Percentiles rank a stretch among this genome's conserved stretches.
These are phyloP conservation scores for Borostomias antarcticus DNA, from an alignment of 2,797 vertebrate species.

Conservation along the genomic window DNA sequence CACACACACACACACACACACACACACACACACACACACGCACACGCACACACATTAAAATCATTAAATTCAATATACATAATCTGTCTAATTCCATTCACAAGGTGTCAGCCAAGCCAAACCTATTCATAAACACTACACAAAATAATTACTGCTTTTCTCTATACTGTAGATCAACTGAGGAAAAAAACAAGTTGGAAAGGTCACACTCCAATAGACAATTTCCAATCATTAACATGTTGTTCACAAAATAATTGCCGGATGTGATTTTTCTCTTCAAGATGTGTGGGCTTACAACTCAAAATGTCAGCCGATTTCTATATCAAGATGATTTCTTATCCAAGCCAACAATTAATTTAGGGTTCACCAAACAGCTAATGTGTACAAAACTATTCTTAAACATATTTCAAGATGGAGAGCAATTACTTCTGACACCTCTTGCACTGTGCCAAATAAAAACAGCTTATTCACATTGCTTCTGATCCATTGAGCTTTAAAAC, in stretches of 20 bases:
- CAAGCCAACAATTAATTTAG: not conserved
- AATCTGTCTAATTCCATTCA: conserved; percentile 2
- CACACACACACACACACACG: too few species aligned
- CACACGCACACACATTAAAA: not conserved
- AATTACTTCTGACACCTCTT: not conserved
- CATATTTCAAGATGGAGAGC: not conserved
- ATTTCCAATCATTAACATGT: conserved; percentile 20
- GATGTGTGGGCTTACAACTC: not conserved
- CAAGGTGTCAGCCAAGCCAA: not conserved
- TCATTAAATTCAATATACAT: conserved; percentile 1
- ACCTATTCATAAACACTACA: not conserved
- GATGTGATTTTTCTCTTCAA: not conserved
- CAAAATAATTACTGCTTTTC: not conserved
- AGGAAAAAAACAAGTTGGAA: conserved; percentile 9
- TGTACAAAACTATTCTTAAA: not conserved
- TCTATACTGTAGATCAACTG: conserved; percentile 9
- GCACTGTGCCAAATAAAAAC: not conserved
- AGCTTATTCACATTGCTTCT: not conserved
- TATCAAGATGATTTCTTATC: not conserved
- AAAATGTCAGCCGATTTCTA: not conserved
- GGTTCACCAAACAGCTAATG: conserved; percentile 12
- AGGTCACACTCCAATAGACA: conserved; percentile 23
- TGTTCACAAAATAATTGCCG: not conserved
- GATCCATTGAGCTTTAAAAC: not conserved
- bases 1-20: too few species aligned